Conservation (phyloP, 2,113 vertebrate species). For the Plotosus lineatus region DNA sequence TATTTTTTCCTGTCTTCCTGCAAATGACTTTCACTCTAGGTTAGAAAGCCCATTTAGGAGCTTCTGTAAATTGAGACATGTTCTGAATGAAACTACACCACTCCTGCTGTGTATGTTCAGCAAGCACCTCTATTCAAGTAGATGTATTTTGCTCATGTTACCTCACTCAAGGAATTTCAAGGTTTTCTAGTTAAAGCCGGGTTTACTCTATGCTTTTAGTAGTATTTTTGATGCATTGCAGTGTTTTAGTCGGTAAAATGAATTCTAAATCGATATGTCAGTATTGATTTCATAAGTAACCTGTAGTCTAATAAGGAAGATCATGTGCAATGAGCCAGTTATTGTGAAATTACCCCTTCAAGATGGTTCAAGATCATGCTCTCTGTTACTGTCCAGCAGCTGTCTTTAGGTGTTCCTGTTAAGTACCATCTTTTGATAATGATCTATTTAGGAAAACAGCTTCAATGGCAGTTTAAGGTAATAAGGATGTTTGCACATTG, state of each 20-base stretch:
- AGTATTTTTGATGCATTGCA: too few relatives aligned
- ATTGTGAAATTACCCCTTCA: too few relatives aligned
- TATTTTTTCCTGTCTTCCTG: not conserved
- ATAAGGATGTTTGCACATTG: not conserved
- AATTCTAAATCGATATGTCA: too few relatives aligned
- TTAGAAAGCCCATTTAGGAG: not conserved
- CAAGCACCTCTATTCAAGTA: not conserved
- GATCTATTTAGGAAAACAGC: too few relatives aligned
- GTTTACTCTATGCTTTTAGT: not conserved
- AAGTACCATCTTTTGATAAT: too few relatives aligned
- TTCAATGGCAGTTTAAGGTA: not conserved
- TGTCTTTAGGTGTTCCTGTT: too few relatives aligned
- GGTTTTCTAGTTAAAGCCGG: not conserved
- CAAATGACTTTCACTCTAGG: not conserved
- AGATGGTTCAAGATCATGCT: too few relatives aligned
- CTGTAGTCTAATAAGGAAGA: too few relatives aligned
- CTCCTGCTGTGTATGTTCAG: slow-evolving; percentile 3
- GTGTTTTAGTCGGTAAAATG: too few relatives aligned
- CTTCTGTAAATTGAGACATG: not conserved
- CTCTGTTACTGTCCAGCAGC: too few relatives aligned
- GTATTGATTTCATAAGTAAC: too few relatives aligned
- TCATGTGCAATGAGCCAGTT: too few relatives aligned
- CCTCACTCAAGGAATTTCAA: not conserved
- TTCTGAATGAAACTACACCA: slow-evolving; percentile 6
- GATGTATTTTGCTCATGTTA: not conserved